A percentile compares a stretch with the other conserved stretches of the same genome.
Conservation (phyloP, 1,140 invertebrate genomes). For the Lordiphosa clarofinis region DNA sequence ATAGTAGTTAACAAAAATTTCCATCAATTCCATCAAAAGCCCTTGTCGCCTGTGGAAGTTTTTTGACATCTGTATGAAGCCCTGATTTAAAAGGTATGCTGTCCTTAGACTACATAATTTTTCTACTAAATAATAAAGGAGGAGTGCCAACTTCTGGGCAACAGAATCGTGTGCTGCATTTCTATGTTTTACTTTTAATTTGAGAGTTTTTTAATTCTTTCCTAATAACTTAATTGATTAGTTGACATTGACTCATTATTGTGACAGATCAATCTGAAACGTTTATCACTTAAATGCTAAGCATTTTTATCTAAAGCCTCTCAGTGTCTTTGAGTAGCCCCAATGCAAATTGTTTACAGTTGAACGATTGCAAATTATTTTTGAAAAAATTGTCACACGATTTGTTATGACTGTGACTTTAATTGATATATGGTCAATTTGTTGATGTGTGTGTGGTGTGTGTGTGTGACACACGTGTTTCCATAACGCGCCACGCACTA, state of each 20-base stretch:
- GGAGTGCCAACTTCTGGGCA: too few relatives aligned
- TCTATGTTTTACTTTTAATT: not conserved
- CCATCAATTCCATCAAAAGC: too few relatives aligned
- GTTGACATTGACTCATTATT: constrained; percentile 46
- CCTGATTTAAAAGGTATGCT: too few relatives aligned
- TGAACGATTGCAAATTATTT: constrained; percentile 61
- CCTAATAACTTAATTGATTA: constrained; percentile 24
- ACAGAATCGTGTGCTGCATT: too few relatives aligned
- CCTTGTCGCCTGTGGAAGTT: too few relatives aligned
- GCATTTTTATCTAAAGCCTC: constrained; percentile 63
- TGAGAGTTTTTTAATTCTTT: constrained; percentile 20
- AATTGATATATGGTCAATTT: constrained; percentile 66
- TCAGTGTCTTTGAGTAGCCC: constrained; percentile 20
- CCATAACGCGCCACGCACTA: constrained; percentile 48
- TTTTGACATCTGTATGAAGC: too few relatives aligned
- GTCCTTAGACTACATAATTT: too few relatives aligned
- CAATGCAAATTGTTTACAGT: constrained; percentile 59
- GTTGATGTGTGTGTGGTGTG: constrained; percentile 17
- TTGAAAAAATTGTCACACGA: constrained; percentile 65
- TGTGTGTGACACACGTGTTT: constrained; percentile 52
- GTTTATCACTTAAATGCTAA: constrained; percentile 48
- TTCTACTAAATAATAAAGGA: too few relatives aligned
- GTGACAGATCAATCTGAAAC: constrained; percentile 44
- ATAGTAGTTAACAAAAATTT: too few relatives aligned
- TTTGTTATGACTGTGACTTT: constrained; percentile 68